These are phyloP conservation scores for Microplitis mediator DNA, from an alignment of 1,140 invertebrate species.

Conservation along the genomic window DNA sequence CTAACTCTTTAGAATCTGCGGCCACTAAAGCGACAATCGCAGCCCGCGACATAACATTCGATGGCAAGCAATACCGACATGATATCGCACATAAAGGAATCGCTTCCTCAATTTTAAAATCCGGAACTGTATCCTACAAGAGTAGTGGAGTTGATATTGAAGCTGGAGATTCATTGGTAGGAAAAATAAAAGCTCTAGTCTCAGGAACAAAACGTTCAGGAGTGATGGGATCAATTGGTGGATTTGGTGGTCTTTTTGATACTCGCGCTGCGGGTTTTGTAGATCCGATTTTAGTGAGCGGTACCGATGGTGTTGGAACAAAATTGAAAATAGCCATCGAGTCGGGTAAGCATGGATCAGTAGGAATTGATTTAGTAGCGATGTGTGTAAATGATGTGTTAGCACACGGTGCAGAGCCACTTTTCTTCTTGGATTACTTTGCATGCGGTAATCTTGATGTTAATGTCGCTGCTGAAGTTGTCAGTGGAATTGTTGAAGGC, in stretches of 20 bases:
- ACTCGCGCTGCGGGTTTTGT: slow-evolving; percentile 68
- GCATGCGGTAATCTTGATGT: slow-evolving; percentile 87
- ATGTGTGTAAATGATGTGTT: slow-evolving; percentile 98
- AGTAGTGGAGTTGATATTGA: slow-evolving; percentile 92
- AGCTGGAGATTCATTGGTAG: slow-evolving; percentile 85
- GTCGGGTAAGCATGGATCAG: slow-evolving; percentile 77
- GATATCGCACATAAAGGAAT: slow-evolving; percentile 91
- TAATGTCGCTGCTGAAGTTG: slow-evolving; percentile 74
- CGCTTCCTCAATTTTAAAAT: slow-evolving; percentile 63
- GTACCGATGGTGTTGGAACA: slow-evolving; percentile 96
- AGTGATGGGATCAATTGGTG: slow-evolving; percentile 81
- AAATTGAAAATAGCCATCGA: slow-evolving; percentile 90
- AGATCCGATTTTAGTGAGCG: slow-evolving; percentile 89
- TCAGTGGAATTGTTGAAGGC: slow-evolving; percentile 85
- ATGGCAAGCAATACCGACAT: slow-evolving; percentile 82
- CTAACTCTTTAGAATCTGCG: slow-evolving; percentile 71
- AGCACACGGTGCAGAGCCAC: slow-evolving; percentile 90
- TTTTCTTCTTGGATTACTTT: slow-evolving; percentile 97
- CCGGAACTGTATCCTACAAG: slow-evolving; percentile 82
- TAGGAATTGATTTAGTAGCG: slow-evolving; percentile 95
- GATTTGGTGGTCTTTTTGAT: slow-evolving; percentile 94
- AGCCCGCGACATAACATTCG: slow-evolving; percentile 77
- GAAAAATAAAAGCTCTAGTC: slow-evolving; percentile 79
- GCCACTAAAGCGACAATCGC: slow-evolving; percentile 74
- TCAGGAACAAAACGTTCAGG: slow-evolving; percentile 74